Base-by-base conservation (phyloP, 2,888 invertebrate species). In the Platycheirus rosarum region DNA sequence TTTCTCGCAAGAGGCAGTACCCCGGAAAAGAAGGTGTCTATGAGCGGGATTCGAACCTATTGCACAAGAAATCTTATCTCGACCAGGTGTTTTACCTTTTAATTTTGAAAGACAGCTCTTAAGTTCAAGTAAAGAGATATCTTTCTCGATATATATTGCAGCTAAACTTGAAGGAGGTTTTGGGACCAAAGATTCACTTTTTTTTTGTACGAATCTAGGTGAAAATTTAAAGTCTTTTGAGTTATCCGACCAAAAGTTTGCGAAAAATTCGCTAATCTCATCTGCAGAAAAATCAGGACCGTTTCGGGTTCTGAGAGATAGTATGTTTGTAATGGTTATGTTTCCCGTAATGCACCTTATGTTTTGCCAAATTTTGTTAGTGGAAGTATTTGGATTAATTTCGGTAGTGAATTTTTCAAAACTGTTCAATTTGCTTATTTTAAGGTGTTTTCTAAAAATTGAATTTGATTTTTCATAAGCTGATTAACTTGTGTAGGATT, bases 261-360 rank as follows among this genome's bases (percentile, higher is more conserved):
- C 53, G n/a, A 55, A 55, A 7, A 55, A 9, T 18, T 55, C 16
- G 37, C 37, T 55, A 7, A 55, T 35, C 6, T 55, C 6, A 46
- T 46, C 20, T 46, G 2, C n/a, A 46, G 46, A 46, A 20, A 11
- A 46, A 20, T 20, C n/a, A 46, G 46, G 20, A n/a, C 53, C 53
- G 5, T 8, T 35, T 55, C 37, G 53, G 7, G 11, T 55, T 35
- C 4, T 32, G 8, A 46, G 18, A 11, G 46, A 46, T n/a, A 6
- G 2, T 37, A 35, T 55, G 2, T 6, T 16, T 37, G 20, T 35
- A 48, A 11, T 55, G 1, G 20, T 11, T 32, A 20, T 20, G 11
- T 20, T 18, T 20, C 53, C 53, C 1, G 53, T 55, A 14, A 55
- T 2, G 16, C 53, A 55, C 6, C 37, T 13, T 8, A 55, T 55